These are phyloP conservation scores for Megaceryle alcyon DNA, from an alignment of 2,797 vertebrate genomes.

Conservation along the genomic window DNA sequence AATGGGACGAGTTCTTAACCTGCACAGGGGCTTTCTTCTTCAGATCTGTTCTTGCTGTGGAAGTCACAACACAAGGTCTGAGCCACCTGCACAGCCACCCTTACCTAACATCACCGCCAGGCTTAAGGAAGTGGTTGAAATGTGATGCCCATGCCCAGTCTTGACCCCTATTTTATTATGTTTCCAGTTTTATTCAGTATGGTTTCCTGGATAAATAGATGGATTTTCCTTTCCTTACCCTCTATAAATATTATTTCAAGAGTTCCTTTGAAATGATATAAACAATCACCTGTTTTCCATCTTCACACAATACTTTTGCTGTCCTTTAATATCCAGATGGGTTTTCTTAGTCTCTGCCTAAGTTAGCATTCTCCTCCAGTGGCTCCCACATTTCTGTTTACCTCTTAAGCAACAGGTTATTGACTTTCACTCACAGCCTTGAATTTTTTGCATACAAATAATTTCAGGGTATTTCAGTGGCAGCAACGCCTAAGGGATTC, in stretches of 20 bases:
- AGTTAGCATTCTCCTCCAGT: not conserved
- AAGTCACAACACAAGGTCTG: rapidly evolving
- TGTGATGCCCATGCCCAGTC: rapidly evolving
- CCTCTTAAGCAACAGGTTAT: slow-evolving; percentile 4
- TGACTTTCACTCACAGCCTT: slow-evolving; percentile 4
- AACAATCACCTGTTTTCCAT: slow-evolving; percentile 30
- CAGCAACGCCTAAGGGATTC: not conserved
- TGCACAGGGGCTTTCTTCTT: not conserved
- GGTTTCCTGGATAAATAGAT: slow-evolving; percentile 50
- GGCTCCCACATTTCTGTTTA: not conserved
- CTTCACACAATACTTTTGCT: not conserved
- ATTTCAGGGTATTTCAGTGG: not conserved
- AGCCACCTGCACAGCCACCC: not conserved
- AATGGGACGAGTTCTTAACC: not conserved
- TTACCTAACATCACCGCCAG: not conserved
- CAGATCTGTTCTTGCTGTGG: rapidly evolving
- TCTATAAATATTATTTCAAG: slow-evolving; percentile 45
- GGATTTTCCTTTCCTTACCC: not conserved
- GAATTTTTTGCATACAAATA: not conserved
- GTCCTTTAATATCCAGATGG: not conserved
- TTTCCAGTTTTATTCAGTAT: slow-evolving; percentile 40
- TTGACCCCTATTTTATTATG: not conserved
- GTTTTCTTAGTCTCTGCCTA: not conserved
- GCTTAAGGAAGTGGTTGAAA: slow-evolving; percentile 23
- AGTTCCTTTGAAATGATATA: not conserved